phyloP scores from a whole-genome alignment of 2,113 vertebrate genomes.

The Physeter macrocephalus region DNA sequence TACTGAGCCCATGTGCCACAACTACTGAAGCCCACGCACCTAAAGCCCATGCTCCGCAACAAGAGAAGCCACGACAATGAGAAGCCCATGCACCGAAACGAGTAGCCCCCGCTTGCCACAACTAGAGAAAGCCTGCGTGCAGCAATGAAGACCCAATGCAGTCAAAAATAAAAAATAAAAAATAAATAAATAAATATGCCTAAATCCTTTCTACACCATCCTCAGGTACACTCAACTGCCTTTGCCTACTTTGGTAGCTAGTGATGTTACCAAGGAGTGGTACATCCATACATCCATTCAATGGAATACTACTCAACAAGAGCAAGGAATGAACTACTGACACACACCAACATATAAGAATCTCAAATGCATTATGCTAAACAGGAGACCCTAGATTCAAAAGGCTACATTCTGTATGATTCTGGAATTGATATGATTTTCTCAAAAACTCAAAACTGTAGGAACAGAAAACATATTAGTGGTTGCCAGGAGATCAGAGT shows the following conservation, averaged over 20 bases:
- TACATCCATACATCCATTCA: not conserved
- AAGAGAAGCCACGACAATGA: no score
- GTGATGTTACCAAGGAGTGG: not conserved
- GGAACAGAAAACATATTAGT: not conserved
- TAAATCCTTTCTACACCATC: not conserved
- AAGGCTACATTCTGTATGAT: not conserved
- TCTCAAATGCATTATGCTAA: not conserved
- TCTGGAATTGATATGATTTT: not conserved
- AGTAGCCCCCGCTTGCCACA: no score
- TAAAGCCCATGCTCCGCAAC: no score
- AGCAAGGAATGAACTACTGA: not conserved
- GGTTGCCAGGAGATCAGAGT: not conserved
- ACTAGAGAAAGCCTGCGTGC: no score
- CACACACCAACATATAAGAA: not conserved
- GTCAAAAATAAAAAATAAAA: not conserved
- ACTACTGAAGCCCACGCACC: no score
- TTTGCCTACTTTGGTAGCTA: not conserved
- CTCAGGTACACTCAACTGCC: not conserved
- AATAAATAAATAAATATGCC: not conserved
- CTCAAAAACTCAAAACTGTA: not conserved
- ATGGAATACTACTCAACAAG: not conserved
- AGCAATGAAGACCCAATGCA: no score
- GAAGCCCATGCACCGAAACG: no score
- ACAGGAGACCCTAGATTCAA: not conserved
- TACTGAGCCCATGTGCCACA: no score